Evolutionary conservation across 64 coral and sea anemone genomes (phyloP), one percentile per base, ranked within the genome.

Genomic region (Montipora sp.): DNA sequence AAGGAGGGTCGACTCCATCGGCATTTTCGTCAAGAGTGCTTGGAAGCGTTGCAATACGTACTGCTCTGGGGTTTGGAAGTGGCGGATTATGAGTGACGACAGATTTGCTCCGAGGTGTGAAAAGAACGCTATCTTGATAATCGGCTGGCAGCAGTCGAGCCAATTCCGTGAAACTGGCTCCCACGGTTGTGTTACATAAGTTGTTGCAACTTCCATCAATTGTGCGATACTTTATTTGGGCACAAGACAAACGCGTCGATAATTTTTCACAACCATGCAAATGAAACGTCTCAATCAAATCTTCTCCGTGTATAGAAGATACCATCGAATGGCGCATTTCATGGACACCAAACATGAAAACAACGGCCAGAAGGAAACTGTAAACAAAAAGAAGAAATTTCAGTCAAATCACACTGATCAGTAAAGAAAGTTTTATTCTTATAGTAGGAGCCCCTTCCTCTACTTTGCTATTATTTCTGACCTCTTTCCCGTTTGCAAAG

Each of bases 191-290:
- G 9, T 50, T 69, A n/a, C 82, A 85, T 16, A 85, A 18, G 9
- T 85, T 85, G 63, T 85, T 85, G 45, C 82, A 85, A 1, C 47
- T 85, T 6, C 82, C 82, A 21, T 85, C 82, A 71, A 85, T 48
- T 8, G 82, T 85, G 18, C 82, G 82, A 23, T 12, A 85, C 19
- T 48, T 15, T 3, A 0, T 9, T 16, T 71, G 4, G 3, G 47
- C 16, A 72, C 82, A 85, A 9, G 0, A 2, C 0, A 48, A 8
- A 9, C 57, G 57, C 27, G 1, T 4, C 0, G 3, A 4, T 22
- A 83, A 1, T 0, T 21, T 3, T 15, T 85, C 65, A 63, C 82
- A 85, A n/a, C 50, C 22, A 11, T 18, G 18, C 3, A 51, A 18
- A 3, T 48, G n/a, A 3, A 85, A 47, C 18, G 82, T 71, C 1